Percentiles rank a stretch among this genome's conserved stretches.
These are phyloP conservation scores for Tiliqua scincoides DNA, from an alignment of 2,113 vertebrate species.

Conservation along the genomic window DNA sequence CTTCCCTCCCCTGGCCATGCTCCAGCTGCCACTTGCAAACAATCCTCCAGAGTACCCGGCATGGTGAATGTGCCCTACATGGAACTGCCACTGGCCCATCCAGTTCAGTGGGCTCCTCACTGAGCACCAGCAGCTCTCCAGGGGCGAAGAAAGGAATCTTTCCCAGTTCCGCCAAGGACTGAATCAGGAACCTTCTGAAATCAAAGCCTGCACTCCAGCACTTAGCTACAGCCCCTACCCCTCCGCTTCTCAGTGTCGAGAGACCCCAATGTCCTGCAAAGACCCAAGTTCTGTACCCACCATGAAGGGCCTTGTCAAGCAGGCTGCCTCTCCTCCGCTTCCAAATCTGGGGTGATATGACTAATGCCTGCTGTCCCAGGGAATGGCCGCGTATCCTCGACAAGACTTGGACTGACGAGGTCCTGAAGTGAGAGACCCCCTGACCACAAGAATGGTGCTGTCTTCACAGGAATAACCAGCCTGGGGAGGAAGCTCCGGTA, in stretches of 20 bases:
- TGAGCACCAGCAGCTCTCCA: no score
- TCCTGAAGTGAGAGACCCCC: neutral
- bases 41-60: neutral
- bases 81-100: no score
- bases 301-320: neutral
- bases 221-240: no score
- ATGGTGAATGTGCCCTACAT: no score
- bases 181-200: no score
- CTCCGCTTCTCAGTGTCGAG: neutral
- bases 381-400: neutral
- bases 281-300: neutral
- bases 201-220: no score
- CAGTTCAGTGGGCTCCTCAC: no score
- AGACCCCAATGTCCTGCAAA: neutral
- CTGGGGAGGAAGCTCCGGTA: neutral
- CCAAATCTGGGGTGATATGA: neutral
- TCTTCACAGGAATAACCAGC: neutral
- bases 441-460: neutral
- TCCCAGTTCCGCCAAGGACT: no score
- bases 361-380: neutral
- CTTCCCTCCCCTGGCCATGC: rapidly evolving
- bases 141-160: no score
- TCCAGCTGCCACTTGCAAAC: neutral
- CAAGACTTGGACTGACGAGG: neutral
- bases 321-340: neutral